phyloP scores from a whole-genome alignment of 2,888 invertebrate genomes.

The Eupithecia centaureata region DNA sequence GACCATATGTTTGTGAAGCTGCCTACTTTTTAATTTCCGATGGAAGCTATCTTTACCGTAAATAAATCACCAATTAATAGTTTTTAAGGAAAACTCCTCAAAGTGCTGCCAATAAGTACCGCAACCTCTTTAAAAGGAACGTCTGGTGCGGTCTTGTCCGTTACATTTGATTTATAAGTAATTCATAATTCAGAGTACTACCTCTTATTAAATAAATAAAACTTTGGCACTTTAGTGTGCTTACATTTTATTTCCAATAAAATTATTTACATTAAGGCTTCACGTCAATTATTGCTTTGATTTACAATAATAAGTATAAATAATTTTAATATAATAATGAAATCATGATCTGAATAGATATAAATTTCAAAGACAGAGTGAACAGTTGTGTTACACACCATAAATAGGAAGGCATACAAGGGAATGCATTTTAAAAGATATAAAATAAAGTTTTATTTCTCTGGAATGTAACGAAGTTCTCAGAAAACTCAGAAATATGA shows the following conservation, averaged over 20 bases:
- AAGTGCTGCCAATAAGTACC: slow-evolving; percentile 11
- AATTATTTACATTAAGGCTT: slow-evolving; percentile 69
- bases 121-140: background rate
- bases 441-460: slow-evolving; percentile 66
- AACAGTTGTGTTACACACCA: slow-evolving; percentile 64
- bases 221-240: slow-evolving; percentile 77
- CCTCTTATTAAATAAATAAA: slow-evolving; percentile 42
- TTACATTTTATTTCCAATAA: slow-evolving; percentile 55
- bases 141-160: background rate
- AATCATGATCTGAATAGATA: slow-evolving; percentile 35
- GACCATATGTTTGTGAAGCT: slow-evolving; percentile 43
- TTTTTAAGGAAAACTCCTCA: background rate
- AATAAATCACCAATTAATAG: background rate
- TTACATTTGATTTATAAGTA: background rate
- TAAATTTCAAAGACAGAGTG: slow-evolving; percentile 37
- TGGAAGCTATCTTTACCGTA: background rate
- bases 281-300: slow-evolving; percentile 75
- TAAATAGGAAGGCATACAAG: slow-evolving; percentile 57
- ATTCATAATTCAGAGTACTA: slow-evolving; percentile 10
- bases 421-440: slow-evolving; percentile 73
- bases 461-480: slow-evolving; percentile 81
- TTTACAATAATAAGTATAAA: slow-evolving; percentile 50
- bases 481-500: slow-evolving; percentile 33
- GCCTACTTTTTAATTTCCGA: slow-evolving; percentile 27
- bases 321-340: slow-evolving; percentile 30